Evolutionary conservation across 2,797 vertebrate species (phyloP).

Genomic region (Anguilla megastoma): DNA sequence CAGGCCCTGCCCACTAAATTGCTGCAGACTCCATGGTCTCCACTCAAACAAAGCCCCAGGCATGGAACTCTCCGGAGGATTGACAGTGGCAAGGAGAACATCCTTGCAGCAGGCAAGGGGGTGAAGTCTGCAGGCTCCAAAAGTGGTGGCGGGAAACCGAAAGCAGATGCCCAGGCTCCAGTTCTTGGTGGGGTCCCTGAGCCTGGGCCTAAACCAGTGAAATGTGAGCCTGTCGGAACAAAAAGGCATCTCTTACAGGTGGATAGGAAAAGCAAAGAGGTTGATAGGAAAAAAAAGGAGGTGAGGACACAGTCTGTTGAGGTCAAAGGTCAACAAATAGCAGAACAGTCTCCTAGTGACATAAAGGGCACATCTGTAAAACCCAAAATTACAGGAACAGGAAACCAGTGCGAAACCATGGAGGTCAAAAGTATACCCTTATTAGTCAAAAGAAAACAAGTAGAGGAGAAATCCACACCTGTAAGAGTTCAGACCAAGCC

Average conservation of each 20-base stretch:
- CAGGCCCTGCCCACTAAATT: neutral
- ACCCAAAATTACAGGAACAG: neutral
- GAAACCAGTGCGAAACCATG: neutral
- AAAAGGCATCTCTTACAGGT: neutral
- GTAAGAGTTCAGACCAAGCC: neutral
- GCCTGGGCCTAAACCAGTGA: neutral
- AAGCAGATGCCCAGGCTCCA: neutral
- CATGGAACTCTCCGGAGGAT: neutral
- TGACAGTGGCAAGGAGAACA: constrained; percentile 17
- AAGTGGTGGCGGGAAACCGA: neutral
- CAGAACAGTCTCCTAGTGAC: neutral
- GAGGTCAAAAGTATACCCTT: neutral
- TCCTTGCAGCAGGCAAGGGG: neutral
- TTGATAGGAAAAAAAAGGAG: neutral
- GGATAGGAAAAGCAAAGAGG: neutral
- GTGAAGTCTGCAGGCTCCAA: neutral
- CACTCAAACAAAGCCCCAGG: neutral
- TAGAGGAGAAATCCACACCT: neutral
- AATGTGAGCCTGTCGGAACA: neutral
- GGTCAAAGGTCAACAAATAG: neutral
- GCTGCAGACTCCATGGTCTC: neutral
- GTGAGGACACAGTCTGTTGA: neutral
- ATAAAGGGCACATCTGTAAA: neutral
- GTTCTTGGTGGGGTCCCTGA: neutral
- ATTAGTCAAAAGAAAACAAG: neutral